These are phyloP conservation scores for Piprites chloris DNA, from an alignment of 2,113 vertebrate genomes.

Conservation along the genomic window DNA sequence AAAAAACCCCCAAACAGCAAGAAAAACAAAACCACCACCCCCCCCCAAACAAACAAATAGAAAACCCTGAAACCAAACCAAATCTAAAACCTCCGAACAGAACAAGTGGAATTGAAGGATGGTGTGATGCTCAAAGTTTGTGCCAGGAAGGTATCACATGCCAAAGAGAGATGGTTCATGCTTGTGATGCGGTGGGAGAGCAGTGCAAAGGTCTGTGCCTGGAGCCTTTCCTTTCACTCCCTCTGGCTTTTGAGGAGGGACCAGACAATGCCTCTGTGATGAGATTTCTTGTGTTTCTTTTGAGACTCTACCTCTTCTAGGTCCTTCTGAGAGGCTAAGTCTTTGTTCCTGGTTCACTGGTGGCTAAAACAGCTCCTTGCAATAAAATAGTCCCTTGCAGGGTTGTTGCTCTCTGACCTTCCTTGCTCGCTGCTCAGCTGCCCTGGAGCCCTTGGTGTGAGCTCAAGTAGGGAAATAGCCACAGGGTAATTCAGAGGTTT, in stretches of 20 bases:
- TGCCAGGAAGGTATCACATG: accelerated
- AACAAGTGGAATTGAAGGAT: not conserved
- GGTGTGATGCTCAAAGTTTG: not conserved
- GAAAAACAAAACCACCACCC: not conserved
- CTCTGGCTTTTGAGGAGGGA: not conserved
- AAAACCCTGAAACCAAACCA: accelerated
- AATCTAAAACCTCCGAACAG: too few relatives aligned
- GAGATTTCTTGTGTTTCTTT: not conserved
- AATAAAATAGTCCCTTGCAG: not conserved
- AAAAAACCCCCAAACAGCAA: not conserved
- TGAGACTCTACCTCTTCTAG: not conserved
- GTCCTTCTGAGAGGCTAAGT: not conserved
- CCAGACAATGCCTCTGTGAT: not conserved
- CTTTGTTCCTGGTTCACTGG: not conserved
- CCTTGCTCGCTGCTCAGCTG: not conserved
- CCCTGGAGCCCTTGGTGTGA: not conserved
- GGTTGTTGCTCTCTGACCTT: not conserved
- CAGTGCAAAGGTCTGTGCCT: not conserved
- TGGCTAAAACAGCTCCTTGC: not conserved
- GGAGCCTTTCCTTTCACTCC: not conserved
- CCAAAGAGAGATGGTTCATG: not conserved
- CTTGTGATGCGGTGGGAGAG: not conserved
- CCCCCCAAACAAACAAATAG: not conserved
- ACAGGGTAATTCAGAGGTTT: not conserved
- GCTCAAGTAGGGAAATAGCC: not conserved